Base-by-base conservation (phyloP, 1,140 invertebrate species). In the Eupristina koningsbergeri region DNA sequence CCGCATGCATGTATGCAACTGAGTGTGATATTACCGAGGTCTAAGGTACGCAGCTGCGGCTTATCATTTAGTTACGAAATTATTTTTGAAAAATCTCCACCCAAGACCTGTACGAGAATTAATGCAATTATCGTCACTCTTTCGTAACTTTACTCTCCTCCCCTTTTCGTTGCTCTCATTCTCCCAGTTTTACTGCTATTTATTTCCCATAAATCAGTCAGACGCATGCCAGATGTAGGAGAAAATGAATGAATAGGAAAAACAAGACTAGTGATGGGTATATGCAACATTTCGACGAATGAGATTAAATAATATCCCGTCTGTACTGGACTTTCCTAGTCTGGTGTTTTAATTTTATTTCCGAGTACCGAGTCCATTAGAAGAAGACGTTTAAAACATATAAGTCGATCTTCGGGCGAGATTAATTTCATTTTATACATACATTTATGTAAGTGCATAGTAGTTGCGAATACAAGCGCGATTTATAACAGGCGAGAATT, bases 321-420 rank as follows among this genome's bases (percentile, higher is more conserved):
- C 26, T 41, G 26, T 41, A 22, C 36, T 9, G 67, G 11, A 73
- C 69, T 73, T 75, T n/a, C 67, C 67, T 41, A 41, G 19, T 75
- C 6, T 26, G 45, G 1, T 47, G 69, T 73, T 73, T 73, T 73
- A 73, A 13, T 73, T 73, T 47, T 47, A 1, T 45, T n/a, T 0
- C 26, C 26, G 69, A 67, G 34, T 29, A 31, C 39, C 0, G n/a
- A 41, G 36, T 41, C 73, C 47, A 75, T 47, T 58, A 53, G 50
- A 77, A 61, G 74, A 77, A 61, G 74, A 77, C 74, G 34, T 77
- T 61, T 77, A 34, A 77, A 77, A 77, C 26, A 13, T 75, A 53
- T 34, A 77, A 31, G 53, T 61, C 34, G 74, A 61, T 61, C 47
- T 34, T 39, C 19, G 9, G 26, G 9, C 0, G 29, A 31, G 50